phyloP scores from a whole-genome alignment of 2,888 invertebrate species.

The Ephialtes manifestator region DNA sequence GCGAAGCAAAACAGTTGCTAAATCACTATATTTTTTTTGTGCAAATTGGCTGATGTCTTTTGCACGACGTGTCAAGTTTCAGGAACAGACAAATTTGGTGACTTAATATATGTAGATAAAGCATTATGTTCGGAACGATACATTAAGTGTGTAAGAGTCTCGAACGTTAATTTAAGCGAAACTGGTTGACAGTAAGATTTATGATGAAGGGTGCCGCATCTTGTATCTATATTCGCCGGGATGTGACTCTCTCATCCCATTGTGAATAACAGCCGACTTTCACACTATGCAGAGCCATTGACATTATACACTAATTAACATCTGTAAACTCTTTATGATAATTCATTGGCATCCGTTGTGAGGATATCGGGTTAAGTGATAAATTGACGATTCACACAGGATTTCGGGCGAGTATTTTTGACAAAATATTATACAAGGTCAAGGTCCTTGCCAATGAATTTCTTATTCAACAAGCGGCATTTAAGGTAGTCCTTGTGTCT shows the following conservation, averaged over 20 bases:
- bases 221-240: neutral
- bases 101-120: neutral
- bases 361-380: neutral
- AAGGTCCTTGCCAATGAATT: neutral
- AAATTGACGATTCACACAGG: neutral
- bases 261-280: slow-evolving; percentile 64
- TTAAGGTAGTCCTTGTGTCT: no score
- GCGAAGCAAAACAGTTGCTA: neutral
- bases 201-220: slow-evolving; percentile 35
- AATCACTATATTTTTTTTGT: neutral
- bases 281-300: slow-evolving; percentile 27
- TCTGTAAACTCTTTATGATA: slow-evolving; percentile 23
- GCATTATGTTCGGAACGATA: neutral
- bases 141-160: slow-evolving; percentile 13
- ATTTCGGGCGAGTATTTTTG: neutral
- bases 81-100: neutral
- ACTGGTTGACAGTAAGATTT: slow-evolving; percentile 61
- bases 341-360: neutral
- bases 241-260: slow-evolving; percentile 58
- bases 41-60: neutral
- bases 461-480: neutral
- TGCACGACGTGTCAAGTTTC: neutral
- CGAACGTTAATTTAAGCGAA: slow-evolving; percentile 62
- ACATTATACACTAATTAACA: slow-evolving; percentile 19
- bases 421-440: neutral